Evolutionary conservation across 2,888 invertebrate species (phyloP), one percentile per base, ranked within the genome.

Genomic region (Pyrgus malvae): DNA sequence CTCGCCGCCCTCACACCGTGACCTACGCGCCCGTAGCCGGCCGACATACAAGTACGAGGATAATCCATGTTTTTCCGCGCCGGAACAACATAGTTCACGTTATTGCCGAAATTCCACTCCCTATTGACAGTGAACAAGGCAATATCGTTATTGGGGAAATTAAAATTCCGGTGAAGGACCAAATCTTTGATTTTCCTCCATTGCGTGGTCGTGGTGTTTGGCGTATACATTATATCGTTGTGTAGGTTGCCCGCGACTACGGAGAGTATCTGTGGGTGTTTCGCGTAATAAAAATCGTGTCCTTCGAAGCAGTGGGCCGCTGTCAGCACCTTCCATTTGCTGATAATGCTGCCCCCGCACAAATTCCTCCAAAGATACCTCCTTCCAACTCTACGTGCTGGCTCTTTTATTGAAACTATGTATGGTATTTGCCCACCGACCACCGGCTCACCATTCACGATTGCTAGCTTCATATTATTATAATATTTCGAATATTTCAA

Each of bases 251-350:
- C 86, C 0, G 83, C 83, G 0, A 82, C 78, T 0, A 74, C 50
- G 1, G 81, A 68, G 0, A 84, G 61, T 0, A 49, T 0, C 0
- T 58, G 17, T 0, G 74, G 72, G 6, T 73, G 45, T 23, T 59
- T 66, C 0, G 55, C 49, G 56, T 71, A 79, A 40, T 57, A 72
- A 57, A 76, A 83, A 9, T 71, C n/a, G 5, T 74, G 59, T 0
- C 37, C 53, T 65, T 86, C 86, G 58, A 87, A 87, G 61, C 85
- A 86, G 37, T 87, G 85, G 0, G 84, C 86, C 0, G 86, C 85
- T 1, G 85, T 76, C 0, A 86, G 42, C 0, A 86, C 76, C 12
- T 63, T 72, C 0, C 2, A 3, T 0, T 42, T n/a, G 3, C 65
- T 48, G 7, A 87, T 79, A 2, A 86, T 87, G 49, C 74, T 80